phyloP scores from a whole-genome alignment of 2,888 invertebrate species.

The Chamaedrilus cognettii region DNA sequence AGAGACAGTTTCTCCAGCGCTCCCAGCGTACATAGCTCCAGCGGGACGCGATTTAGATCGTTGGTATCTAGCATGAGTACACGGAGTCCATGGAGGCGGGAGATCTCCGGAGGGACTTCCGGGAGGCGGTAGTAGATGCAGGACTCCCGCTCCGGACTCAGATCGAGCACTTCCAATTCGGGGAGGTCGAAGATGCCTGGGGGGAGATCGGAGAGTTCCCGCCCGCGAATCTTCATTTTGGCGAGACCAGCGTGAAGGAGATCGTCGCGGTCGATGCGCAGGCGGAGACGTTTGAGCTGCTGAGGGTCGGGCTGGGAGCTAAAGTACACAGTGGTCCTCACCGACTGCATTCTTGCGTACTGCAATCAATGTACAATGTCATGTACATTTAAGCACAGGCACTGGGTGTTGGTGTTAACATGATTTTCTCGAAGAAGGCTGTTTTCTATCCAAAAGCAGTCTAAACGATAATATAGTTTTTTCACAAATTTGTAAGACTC shows the following conservation, averaged over 20 bases:
- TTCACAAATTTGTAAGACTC: too few relatives aligned
- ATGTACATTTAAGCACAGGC: too few relatives aligned
- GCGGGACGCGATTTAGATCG: slow-evolving; percentile 48
- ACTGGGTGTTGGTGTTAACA: too few relatives aligned
- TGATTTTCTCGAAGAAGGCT: too few relatives aligned
- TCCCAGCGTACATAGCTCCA: slow-evolving; percentile 48
- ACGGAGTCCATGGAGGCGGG: slow-evolving; percentile 49
- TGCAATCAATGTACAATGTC: too few relatives aligned
- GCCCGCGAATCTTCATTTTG: slow-evolving; percentile 39
- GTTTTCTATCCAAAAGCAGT: too few relatives aligned
- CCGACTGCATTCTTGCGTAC: too few relatives aligned
- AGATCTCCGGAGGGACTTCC: slow-evolving; percentile 48
- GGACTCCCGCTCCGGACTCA: slow-evolving; percentile 57
- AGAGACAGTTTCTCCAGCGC: slow-evolving; percentile 54
- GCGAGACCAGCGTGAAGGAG: slow-evolving; percentile 10
- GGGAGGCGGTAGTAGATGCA: slow-evolving; percentile 53
- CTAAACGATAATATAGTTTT: too few relatives aligned
- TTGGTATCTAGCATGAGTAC: slow-evolving; percentile 58
- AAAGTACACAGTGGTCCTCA: too few relatives aligned
- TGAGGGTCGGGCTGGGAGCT: background rate
- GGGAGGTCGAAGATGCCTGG: slow-evolving; percentile 50
- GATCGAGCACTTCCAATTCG: slow-evolving; percentile 56
- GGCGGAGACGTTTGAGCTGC: slow-evolving; percentile 13
- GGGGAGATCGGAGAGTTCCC: slow-evolving; percentile 49
- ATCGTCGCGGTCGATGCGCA: slow-evolving; percentile 24